phyloP scores from a whole-genome alignment of 2,888 invertebrate species.

The Coenonympha arcania region DNA sequence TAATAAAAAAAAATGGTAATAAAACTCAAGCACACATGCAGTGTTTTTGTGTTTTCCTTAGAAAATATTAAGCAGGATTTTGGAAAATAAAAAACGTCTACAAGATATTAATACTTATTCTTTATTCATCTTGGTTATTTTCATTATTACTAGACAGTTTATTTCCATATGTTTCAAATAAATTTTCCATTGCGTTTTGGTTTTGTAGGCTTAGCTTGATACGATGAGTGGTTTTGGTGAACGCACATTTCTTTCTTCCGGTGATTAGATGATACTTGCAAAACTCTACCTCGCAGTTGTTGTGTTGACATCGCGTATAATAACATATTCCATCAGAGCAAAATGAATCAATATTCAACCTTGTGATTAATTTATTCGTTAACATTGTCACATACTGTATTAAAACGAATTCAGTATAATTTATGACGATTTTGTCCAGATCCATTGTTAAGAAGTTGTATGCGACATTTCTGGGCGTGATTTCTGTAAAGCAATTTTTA shows the following conservation, averaged over 20 bases:
- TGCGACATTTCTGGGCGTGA: background rate
- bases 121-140: constrained; percentile 39
- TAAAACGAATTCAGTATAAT: constrained; percentile 37
- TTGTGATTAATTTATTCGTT: constrained; percentile 41
- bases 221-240: constrained; percentile 26
- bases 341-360: constrained; percentile 39
- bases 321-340: constrained; percentile 48
- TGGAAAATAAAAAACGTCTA: constrained; percentile 1
- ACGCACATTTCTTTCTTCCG: constrained; percentile 37
- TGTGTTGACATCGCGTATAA: constrained; percentile 39
- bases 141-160: constrained; percentile 31
- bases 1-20: too few species aligned
- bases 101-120: constrained; percentile 31
- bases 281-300: constrained; percentile 36
- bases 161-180: constrained; percentile 7
- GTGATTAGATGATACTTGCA: constrained; percentile 46
- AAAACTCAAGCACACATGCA: too few species aligned
- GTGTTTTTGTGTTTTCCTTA: background rate
- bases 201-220: constrained; percentile 20
- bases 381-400: constrained; percentile 41
- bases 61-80: background rate
- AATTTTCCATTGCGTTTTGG: constrained; percentile 11
- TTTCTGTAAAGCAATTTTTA: constrained; percentile 21
- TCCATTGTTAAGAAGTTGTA: constrained; percentile 26
- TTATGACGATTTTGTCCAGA: constrained; percentile 33